phyloP scores from a whole-genome alignment of 1,140 invertebrate species.

The Trichomalopsis sarcophagae region DNA sequence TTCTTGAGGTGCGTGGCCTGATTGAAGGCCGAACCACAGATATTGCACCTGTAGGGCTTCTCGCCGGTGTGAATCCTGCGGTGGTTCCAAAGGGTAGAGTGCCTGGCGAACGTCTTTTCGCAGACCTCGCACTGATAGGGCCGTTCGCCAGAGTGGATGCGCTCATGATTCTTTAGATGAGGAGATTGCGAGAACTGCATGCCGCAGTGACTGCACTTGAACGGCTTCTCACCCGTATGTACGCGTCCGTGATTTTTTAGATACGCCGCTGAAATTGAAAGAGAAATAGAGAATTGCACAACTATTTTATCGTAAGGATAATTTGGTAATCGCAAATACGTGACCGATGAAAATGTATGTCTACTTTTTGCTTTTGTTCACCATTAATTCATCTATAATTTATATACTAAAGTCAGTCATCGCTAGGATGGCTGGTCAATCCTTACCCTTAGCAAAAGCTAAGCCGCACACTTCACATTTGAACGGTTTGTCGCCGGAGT shows the following conservation, averaged over 20 bases:
- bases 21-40: conserved; percentile 89
- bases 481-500: conserved; percentile 92
- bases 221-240: conserved; percentile 89
- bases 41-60: conserved; percentile 90
- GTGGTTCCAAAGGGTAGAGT: conserved; percentile 93
- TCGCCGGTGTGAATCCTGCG: conserved; percentile 95
- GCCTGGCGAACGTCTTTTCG: conserved; percentile 90
- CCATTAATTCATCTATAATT: neutral
- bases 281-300: neutral
- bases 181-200: conserved; percentile 93
- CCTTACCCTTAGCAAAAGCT: conserved; percentile 87
- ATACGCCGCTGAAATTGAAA: conserved; percentile 79
- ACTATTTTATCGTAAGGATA: neutral
- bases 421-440: conserved; percentile 14
- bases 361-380: neutral
- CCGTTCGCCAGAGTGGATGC: conserved; percentile 91
- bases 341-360: conserved; percentile 29
- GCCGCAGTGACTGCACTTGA: conserved; percentile 90
- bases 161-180: conserved; percentile 93
- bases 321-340: neutral
- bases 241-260: conserved; percentile 94
- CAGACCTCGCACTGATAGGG: conserved; percentile 95
- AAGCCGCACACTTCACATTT: conserved; percentile 95
- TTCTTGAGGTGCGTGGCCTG: conserved; percentile 92
- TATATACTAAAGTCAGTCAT: conserved; percentile 35